Percentiles rank a stretch among this genome's conserved stretches.
Conservation (phyloP, 2,113 vertebrate species). For the Dissostichus mawsoni region DNA sequence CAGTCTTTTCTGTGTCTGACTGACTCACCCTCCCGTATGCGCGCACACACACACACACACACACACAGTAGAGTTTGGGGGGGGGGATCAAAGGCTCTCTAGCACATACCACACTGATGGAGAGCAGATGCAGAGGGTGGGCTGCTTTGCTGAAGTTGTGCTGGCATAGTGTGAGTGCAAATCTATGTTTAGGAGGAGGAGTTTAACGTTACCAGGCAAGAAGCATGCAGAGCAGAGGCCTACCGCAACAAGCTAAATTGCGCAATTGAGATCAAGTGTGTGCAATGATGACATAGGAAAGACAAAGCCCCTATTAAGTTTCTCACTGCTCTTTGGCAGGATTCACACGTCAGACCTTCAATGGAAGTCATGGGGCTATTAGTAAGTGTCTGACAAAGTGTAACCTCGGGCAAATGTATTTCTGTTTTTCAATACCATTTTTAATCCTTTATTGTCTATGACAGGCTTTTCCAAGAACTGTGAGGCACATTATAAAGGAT, state of each 20-base stretch:
- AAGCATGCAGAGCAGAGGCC: slow-evolving; percentile 55
- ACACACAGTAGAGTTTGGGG: slow-evolving; percentile 32
- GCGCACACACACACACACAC: slow-evolving; percentile 32
- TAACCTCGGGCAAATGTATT: slow-evolving; percentile 26
- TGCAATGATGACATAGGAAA: slow-evolving; percentile 52
- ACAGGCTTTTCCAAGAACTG: not conserved
- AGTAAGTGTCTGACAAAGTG: slow-evolving; percentile 3
- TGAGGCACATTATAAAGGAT: not conserved
- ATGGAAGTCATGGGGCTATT: slow-evolving; percentile 30
- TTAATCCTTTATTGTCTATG: slow-evolving; percentile 1
- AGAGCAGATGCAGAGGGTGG: slow-evolving; percentile 85
- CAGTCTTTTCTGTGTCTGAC: slow-evolving; percentile 68
- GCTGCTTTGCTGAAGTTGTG: slow-evolving; percentile 70
- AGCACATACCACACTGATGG: slow-evolving; percentile 84
- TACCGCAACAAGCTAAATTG: slow-evolving; percentile 50
- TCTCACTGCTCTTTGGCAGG: slow-evolving; percentile 16
- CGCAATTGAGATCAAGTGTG: slow-evolving; percentile 50
- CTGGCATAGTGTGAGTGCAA: slow-evolving; percentile 57
- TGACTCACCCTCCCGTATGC: slow-evolving; percentile 48
- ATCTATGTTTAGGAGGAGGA: slow-evolving; percentile 72
- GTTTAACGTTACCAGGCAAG: slow-evolving; percentile 65
- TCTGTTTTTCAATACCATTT: not conserved
- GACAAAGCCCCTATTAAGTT: slow-evolving; percentile 52
- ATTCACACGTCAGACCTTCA: slow-evolving; percentile 27
- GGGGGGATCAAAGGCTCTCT: slow-evolving; percentile 80